phyloP scores from a whole-genome alignment of 2,113 vertebrate genomes.

The Prunella fulvescens region DNA sequence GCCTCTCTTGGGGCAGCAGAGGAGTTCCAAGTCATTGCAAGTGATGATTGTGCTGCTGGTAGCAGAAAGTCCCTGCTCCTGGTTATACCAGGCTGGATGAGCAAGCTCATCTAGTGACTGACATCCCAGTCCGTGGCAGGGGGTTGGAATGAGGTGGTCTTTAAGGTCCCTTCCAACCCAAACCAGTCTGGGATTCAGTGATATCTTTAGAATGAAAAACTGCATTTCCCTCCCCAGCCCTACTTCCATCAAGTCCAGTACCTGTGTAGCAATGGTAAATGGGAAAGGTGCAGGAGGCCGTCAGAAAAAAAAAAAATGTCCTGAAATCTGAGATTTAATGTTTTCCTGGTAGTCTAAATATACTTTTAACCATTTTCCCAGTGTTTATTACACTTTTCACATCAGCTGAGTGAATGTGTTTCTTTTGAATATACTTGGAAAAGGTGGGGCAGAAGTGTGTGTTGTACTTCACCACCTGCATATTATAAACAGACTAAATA shows the following conservation, averaged over 20 bases:
- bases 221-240: neutral
- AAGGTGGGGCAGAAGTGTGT: neutral
- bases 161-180: neutral
- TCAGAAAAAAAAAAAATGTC: neutral
- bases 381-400: neutral
- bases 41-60: neutral
- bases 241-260: neutral
- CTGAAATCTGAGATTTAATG: neutral
- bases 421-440: neutral
- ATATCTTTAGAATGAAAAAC: neutral
- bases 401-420: neutral
- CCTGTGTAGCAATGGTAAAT: neutral
- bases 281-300: neutral
- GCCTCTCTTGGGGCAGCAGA: neutral
- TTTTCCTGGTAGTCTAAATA: neutral
- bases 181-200: neutral
- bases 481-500: neutral
- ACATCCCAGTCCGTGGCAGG: neutral
- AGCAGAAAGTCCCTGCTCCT: neutral
- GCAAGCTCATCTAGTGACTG: neutral
- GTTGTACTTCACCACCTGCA: rapidly evolving
- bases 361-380: neutral
- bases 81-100: neutral
- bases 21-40: neutral
- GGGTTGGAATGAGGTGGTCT: neutral